Base-by-base conservation (phyloP, 2,113 vertebrate genomes). In the Psephotus haematonotus region DNA sequence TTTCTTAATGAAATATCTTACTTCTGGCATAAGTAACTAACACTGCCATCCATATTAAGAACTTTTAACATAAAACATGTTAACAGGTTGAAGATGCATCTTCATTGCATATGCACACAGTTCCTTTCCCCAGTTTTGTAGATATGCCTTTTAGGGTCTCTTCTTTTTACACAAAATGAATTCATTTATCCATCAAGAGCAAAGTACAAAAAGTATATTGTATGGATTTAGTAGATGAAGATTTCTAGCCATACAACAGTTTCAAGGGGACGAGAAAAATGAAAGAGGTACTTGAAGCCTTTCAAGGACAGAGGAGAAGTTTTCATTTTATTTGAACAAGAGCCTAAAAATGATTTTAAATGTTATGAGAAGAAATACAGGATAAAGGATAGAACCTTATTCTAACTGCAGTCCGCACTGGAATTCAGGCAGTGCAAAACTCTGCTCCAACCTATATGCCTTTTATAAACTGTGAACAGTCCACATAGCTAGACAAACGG, bases 11-110 rank as follows among this genome's bases (percentile, higher is more conserved):
- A 62, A 81, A 78, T 70, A 33, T 31, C n/a, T 92, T 74, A 77
- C 50, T 94, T 88, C 60, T 60, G 72, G 41, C 71, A 99, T 99
- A 83, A 86, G 55, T 50, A 87, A 85, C 57, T 95, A 95, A 83
- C 31, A 75, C 22, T 4, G 3, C 31, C 23, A 71, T 44, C 29
- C 43, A 60, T 25, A 79, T 50, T 46, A 76, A 91, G 39, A 95
- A 55, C 47, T 88, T 91, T 74, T 72, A 62, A 90, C 87, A 78
- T 43, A 75, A 90, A 53, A 31, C 52, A 25, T 10, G 74, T 68
- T 52, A 90, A 71, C 13, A 83, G 11, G n/a, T 27, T 82, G 91
- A 93, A 90, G 96, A 96, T 96, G 96, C 93, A 92, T 70, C 92
- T 94, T 96, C 92, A 96, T 93, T 95, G 96, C 86, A 88, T 91